These are phyloP conservation scores for Piprites chloris DNA, from an alignment of 2,113 vertebrate species.

Conservation along the genomic window DNA sequence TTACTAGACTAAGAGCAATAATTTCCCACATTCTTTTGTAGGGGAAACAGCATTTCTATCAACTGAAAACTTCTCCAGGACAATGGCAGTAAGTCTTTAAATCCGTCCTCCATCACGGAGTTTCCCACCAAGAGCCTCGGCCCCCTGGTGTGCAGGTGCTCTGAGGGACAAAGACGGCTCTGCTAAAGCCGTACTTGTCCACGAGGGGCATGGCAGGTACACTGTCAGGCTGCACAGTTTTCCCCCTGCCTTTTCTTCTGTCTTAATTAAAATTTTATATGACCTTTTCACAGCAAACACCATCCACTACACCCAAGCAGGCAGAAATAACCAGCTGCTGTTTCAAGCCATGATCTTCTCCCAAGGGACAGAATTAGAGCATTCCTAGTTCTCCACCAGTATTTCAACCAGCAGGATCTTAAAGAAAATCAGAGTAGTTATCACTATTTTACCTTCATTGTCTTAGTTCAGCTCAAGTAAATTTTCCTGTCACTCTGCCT, in stretches of 20 bases:
- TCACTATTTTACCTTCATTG: neutral
- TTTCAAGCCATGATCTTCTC: neutral
- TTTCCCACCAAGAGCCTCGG: neutral
- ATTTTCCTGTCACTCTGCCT: neutral
- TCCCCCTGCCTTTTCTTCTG: neutral
- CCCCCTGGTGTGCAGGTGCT: rapidly evolving
- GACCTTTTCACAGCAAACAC: neutral
- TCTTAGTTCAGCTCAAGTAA: neutral
- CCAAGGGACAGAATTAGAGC: rapidly evolving
- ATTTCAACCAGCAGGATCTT: neutral
- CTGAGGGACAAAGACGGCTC: rapidly evolving
- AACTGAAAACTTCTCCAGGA: neutral
- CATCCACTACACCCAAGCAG: neutral
- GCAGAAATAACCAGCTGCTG: neutral
- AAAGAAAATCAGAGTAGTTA: rapidly evolving
- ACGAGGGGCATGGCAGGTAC: rapidly evolving
- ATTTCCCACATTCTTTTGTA: neutral
- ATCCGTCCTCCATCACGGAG: too few relatives aligned
- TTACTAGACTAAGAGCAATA: neutral
- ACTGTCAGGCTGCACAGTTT: neutral
- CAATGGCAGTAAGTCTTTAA: rapidly evolving
- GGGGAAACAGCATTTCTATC: rapidly evolving
- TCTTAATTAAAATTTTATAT: neutral
- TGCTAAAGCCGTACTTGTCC: rapidly evolving
- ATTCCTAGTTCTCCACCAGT: neutral